Evolutionary conservation across 2,113 vertebrate species (phyloP).

Genomic region (Narcine bancroftii): DNA sequence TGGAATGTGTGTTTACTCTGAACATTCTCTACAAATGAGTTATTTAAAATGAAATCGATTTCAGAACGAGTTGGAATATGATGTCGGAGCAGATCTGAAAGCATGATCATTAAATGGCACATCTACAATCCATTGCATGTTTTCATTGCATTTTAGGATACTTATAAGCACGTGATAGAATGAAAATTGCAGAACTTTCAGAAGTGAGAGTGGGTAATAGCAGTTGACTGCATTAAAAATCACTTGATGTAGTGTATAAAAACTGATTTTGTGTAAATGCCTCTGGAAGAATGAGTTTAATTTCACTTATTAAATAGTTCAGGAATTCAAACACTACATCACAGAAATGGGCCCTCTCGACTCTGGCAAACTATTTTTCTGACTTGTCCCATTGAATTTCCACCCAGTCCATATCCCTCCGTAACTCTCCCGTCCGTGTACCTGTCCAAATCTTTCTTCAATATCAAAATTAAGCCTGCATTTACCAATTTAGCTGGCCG

Average conservation of each 20-base stretch:
- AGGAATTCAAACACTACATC: neutral
- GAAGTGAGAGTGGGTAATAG: neutral
- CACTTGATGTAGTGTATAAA: neutral
- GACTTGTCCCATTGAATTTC: no score
- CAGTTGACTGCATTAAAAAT: neutral
- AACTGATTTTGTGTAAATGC: neutral
- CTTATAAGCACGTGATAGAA: neutral
- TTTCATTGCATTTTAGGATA: neutral
- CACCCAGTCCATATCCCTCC: no score
- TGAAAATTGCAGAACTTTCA: neutral
- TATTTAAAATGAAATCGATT: neutral
- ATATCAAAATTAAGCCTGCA: no score
- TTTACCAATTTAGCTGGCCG: no score
- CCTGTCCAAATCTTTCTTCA: no score
- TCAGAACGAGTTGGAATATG: neutral
- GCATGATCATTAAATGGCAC: neutral
- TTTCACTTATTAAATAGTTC: neutral
- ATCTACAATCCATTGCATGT: neutral
- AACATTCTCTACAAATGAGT: conserved; percentile 27
- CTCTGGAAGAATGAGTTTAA: neutral
- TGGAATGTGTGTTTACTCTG: conserved; percentile 26
- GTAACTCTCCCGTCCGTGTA: no score
- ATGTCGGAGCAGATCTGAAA: neutral
- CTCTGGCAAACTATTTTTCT: no score
- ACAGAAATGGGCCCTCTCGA: no score